Evolutionary conservation across 2,797 vertebrate species (phyloP).

Genomic region (Cygnus olor): DNA sequence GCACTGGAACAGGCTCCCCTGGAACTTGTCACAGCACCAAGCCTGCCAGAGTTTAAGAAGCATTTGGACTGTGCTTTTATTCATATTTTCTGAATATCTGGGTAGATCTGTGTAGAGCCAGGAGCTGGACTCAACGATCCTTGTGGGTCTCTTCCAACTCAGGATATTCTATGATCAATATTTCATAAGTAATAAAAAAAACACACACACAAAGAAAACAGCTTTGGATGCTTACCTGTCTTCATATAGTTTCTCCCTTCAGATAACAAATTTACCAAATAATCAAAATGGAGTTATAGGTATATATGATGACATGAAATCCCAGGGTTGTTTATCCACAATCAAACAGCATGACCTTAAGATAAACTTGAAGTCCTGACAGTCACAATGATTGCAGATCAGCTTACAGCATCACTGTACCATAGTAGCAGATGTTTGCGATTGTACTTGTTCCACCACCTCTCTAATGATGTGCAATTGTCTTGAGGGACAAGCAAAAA

Average conservation of each 20-base stretch:
- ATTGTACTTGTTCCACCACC: conserved; percentile 9
- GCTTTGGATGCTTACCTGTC: not conserved
- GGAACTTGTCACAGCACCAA: too few species aligned
- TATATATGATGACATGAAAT: not conserved
- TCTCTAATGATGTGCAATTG: conserved; percentile 27
- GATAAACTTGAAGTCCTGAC: conserved; percentile 1
- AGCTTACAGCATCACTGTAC: not conserved
- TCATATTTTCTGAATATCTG: too few species aligned
- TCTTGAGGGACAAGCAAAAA: conserved; percentile 54
- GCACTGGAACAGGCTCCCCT: too few species aligned
- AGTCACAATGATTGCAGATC: not conserved
- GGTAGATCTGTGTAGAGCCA: too few species aligned
- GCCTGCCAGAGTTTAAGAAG: too few species aligned
- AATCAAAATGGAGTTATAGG: not conserved
- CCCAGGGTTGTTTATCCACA: not conserved
- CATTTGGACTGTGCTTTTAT: too few species aligned
- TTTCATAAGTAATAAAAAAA: not conserved
- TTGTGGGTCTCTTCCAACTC: too few species aligned
- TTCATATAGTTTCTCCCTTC: not conserved
- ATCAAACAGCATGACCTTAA: conserved; percentile 23
- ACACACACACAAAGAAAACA: accelerated
- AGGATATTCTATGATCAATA: not conserved
- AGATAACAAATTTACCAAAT: not conserved
- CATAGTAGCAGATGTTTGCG: conserved; percentile 33
- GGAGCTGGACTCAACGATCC: too few species aligned